phyloP scores from a whole-genome alignment of 1,140 invertebrate genomes.

The Penaeus vannamei region DNA sequence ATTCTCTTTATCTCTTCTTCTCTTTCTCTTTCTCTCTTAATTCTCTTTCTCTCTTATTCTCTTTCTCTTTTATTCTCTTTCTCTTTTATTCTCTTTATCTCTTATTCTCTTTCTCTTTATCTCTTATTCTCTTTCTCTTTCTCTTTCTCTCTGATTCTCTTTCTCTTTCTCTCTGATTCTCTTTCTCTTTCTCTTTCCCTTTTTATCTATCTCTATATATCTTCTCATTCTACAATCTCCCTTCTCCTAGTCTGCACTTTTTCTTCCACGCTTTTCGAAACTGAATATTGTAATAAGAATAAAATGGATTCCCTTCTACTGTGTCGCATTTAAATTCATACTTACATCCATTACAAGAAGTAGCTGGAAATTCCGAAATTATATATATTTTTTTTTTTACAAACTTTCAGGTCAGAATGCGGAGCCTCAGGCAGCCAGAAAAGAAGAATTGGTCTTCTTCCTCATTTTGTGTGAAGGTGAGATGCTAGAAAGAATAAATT shows the following conservation, averaged over 20 bases:
- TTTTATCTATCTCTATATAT: background rate
- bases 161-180: no score
- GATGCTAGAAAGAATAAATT: background rate
- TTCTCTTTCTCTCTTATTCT: background rate
- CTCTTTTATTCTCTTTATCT: no score
- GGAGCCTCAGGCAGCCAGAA: no score
- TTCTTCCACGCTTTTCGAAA: background rate
- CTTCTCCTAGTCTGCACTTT: no score
- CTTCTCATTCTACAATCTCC: background rate
- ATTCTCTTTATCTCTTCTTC: background rate
- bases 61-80: background rate
- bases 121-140: no score
- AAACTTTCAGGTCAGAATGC: background rate
- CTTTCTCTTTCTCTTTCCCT: slow-evolving; percentile 4
- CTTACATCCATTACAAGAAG: no score
- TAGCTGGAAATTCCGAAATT: background rate
- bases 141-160: no score
- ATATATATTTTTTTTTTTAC: background rate
- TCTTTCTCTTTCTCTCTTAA: background rate
- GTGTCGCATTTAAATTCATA: no score
- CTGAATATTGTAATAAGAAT: background rate
- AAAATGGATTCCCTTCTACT: no score
- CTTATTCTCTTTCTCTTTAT: no score
- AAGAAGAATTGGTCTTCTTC: slow-evolving; percentile 57
- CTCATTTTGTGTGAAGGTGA: slow-evolving; percentile 61